Percentiles rank a stretch among this genome's conserved stretches.
These are phyloP conservation scores for Galeruca laticollis DNA, from an alignment of 2,888 invertebrate genomes.

Conservation along the genomic window DNA sequence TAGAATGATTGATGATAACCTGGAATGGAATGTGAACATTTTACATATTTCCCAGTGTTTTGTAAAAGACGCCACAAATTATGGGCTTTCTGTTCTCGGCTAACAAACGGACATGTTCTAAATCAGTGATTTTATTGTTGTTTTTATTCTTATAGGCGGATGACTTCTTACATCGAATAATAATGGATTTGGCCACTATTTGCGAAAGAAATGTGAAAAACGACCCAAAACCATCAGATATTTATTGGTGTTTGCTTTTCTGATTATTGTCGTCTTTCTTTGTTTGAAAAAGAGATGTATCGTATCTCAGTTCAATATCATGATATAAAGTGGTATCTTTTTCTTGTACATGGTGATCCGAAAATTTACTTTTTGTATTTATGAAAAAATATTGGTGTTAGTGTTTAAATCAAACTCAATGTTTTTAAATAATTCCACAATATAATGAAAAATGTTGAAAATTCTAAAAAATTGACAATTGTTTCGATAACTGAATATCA, in stretches of 20 bases:
- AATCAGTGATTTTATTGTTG: constrained; percentile 38
- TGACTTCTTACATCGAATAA: constrained; percentile 26
- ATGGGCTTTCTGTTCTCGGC: constrained; percentile 27
- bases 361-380: too few species aligned
- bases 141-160: constrained; percentile 33
- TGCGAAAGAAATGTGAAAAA: not conserved
- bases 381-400: too few species aligned
- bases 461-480: too few species aligned
- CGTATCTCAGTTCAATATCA: too few species aligned
- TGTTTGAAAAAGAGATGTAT: not conserved
- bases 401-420: too few species aligned
- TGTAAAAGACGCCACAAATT: constrained; percentile 33
- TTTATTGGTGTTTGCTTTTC: not conserved
- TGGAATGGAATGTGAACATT: constrained; percentile 39
- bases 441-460: too few species aligned
- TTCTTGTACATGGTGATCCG: too few species aligned
- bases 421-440: too few species aligned
- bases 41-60: constrained; percentile 29
- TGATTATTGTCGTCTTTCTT: not conserved
- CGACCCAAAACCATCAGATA: not conserved
- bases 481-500: too few species aligned
- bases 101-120: constrained; percentile 29
- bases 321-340: too few species aligned
- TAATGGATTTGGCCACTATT: constrained; percentile 19
- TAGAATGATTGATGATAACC: constrained; percentile 40